Evolutionary conservation across 2,888 invertebrate genomes (phyloP).

Genomic region (Cephonodes hylas): DNA sequence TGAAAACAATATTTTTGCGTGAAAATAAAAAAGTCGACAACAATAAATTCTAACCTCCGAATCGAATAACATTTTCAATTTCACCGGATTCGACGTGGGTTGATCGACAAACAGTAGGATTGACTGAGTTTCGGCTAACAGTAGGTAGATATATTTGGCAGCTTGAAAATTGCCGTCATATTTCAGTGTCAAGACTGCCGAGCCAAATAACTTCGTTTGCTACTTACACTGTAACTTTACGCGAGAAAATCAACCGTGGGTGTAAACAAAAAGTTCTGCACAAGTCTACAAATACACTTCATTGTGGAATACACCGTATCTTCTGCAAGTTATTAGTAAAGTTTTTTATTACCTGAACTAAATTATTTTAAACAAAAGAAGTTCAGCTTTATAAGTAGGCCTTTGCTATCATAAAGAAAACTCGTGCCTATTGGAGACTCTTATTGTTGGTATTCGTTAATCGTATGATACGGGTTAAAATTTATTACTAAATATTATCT

Average conservation of each 20-base stretch:
- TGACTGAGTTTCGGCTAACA: slow-evolving; percentile 49
- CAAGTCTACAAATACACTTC: not conserved
- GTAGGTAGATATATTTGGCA: slow-evolving; percentile 50
- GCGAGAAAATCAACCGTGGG: slow-evolving; percentile 51
- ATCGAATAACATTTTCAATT: slow-evolving; percentile 64
- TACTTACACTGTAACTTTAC: slow-evolving; percentile 54
- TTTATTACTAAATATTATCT: too few relatives aligned
- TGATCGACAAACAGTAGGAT: slow-evolving; percentile 69
- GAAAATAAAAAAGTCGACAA: slow-evolving; percentile 22
- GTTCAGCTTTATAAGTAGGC: too few relatives aligned
- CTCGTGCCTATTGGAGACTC: too few relatives aligned
- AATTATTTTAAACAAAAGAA: not conserved
- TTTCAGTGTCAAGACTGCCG: slow-evolving; percentile 65
- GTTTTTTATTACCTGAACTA: not conserved
- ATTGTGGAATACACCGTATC: not conserved
- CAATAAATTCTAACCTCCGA: slow-evolving; percentile 38
- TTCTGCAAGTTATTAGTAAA: not conserved
- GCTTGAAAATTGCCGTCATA: slow-evolving; percentile 71
- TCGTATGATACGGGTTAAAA: too few relatives aligned
- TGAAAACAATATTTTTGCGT: slow-evolving; percentile 18
- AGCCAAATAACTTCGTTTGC: slow-evolving; percentile 65
- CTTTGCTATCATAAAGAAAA: too few relatives aligned
- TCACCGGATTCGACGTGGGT: slow-evolving; percentile 50
- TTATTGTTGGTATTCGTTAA: too few relatives aligned
- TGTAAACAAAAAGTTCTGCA: slow-evolving; percentile 44